Percentiles rank a stretch among this genome's conserved stretches.
Evolutionary conservation across 1,140 invertebrate species (phyloP).

Genomic region (Trachelipus rathkii): DNA sequence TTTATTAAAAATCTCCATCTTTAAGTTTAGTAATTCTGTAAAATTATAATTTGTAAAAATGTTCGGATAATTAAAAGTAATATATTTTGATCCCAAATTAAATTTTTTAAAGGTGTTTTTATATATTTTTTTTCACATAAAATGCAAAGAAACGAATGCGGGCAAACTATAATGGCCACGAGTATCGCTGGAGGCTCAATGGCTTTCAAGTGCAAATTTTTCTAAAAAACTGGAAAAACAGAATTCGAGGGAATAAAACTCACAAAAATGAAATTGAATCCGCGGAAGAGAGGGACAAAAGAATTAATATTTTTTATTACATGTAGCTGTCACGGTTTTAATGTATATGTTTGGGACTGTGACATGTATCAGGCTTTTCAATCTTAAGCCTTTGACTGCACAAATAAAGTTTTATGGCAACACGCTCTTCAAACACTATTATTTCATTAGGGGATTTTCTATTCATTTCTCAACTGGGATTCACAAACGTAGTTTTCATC

Average conservation of each 20-base stretch:
- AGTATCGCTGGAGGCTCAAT: not conserved
- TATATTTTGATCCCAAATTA: not conserved
- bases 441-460: not conserved
- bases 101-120: not conserved
- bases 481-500: no score
- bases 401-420: not conserved
- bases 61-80: not conserved
- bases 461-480: no score
- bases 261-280: not conserved
- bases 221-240: not conserved
- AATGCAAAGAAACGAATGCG: not conserved
- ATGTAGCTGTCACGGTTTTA: not conserved
- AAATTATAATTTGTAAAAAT: not conserved
- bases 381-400: not conserved
- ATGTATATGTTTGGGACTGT: not conserved
- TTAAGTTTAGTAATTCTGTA: no score
- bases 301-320: constrained; percentile 1
- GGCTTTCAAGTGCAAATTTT: not conserved
- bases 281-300: not conserved
- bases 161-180: not conserved
- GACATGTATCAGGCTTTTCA: not conserved
- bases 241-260: not conserved
- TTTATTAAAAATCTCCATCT: no score
- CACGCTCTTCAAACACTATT: not conserved
- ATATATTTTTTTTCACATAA: not conserved